Evolutionary conservation across 1,140 invertebrate species (phyloP).

Genomic region (Meteorus sp.): DNA sequence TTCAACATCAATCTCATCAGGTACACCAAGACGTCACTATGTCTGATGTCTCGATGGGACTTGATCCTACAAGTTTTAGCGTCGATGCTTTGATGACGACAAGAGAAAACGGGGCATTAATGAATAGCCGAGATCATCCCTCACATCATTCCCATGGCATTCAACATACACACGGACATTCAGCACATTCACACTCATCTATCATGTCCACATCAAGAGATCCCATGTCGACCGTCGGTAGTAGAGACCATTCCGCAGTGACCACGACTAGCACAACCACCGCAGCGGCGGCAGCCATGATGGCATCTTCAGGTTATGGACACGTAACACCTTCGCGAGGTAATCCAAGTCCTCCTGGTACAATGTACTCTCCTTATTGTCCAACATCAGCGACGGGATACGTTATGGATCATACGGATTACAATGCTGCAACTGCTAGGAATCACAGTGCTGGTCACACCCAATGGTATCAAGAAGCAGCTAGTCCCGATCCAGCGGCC

Average conservation of each 20-base stretch:
- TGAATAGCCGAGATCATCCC: slow-evolving; percentile 59
- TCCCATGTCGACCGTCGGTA: slow-evolving; percentile 47
- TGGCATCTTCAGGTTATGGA: slow-evolving; percentile 63
- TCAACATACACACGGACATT: slow-evolving; percentile 57
- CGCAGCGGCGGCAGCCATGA: slow-evolving; percentile 50
- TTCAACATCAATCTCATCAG: slow-evolving; percentile 42
- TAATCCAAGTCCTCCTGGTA: slow-evolving; percentile 59
- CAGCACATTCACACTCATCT: slow-evolving; percentile 56
- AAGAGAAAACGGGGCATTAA: slow-evolving; percentile 48
- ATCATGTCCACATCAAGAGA: slow-evolving; percentile 62
- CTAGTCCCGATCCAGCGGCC: slow-evolving; percentile 50
- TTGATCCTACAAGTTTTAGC: slow-evolving; percentile 60
- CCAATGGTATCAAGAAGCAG: slow-evolving; percentile 54
- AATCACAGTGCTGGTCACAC: slow-evolving; percentile 44
- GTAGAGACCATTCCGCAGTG: slow-evolving; percentile 46
- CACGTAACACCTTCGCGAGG: slow-evolving; percentile 53
- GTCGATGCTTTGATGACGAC: slow-evolving; percentile 62
- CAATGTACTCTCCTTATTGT: slow-evolving; percentile 60
- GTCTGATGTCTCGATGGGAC: slow-evolving; percentile 48
- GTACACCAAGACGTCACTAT: slow-evolving; percentile 59
- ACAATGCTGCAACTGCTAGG: slow-evolving; percentile 42
- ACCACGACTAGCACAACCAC: slow-evolving; percentile 45
- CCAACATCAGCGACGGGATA: slow-evolving; percentile 57
- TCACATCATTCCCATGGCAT: slow-evolving; percentile 58
- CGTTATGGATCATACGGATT: slow-evolving; percentile 56